Conservation (phyloP, 2,113 vertebrate genomes). For the Poeciliopsis occidentalis region DNA sequence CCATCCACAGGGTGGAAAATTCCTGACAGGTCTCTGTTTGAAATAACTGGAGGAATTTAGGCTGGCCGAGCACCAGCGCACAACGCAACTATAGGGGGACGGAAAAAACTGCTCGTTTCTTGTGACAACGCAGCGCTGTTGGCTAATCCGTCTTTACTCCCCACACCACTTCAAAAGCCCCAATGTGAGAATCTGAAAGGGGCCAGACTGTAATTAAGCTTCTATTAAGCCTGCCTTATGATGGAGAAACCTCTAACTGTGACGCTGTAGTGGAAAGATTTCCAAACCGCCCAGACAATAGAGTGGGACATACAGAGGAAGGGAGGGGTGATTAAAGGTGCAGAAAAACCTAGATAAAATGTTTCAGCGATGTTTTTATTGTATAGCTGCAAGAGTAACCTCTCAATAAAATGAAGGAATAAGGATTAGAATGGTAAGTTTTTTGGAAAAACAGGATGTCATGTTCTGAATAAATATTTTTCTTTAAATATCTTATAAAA, state of each 20-base stretch:
- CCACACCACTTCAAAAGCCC: slow-evolving; percentile 77
- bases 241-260: slow-evolving; percentile 76
- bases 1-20: slow-evolving; percentile 81
- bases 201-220: slow-evolving; percentile 78
- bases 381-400: neutral
- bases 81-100: slow-evolving; percentile 60
- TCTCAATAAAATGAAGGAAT: neutral
- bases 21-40: slow-evolving; percentile 77
- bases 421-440: neutral
- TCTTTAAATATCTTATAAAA: neutral
- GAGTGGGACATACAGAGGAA: slow-evolving; percentile 46
- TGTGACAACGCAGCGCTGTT: slow-evolving; percentile 73
- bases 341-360: slow-evolving; percentile 1
- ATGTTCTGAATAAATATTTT: no score
- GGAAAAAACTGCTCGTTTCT: slow-evolving; percentile 79
- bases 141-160: slow-evolving; percentile 79
- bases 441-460: no score
- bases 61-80: slow-evolving; percentile 73
- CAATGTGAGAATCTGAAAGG: slow-evolving; percentile 72
- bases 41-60: slow-evolving; percentile 81
- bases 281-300: slow-evolving; percentile 56
- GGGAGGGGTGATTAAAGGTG: slow-evolving; percentile 10
- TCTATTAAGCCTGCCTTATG: slow-evolving; percentile 77
- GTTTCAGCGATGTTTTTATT: neutral
- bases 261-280: slow-evolving; percentile 79